Evolutionary conservation across 2,888 invertebrate species (phyloP).

Genomic region (Hylaea fasciaria): DNA sequence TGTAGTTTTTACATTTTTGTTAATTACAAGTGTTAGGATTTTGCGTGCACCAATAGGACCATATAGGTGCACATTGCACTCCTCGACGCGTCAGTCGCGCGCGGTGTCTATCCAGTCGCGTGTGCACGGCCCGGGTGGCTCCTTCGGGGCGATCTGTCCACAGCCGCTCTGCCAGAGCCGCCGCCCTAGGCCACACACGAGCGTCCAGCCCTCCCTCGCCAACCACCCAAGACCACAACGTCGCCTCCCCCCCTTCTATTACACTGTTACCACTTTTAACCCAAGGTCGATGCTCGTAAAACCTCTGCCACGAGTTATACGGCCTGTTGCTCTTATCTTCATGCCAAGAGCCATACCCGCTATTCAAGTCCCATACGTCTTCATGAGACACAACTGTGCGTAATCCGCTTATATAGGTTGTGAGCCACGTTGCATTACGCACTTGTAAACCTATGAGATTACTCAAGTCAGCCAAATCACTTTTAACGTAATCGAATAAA

Average conservation of each 20-base stretch:
- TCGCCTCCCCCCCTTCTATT: constrained; percentile 90
- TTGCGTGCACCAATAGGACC: constrained; percentile 90
- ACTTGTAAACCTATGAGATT: constrained; percentile 71
- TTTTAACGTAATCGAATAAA: constrained; percentile 57
- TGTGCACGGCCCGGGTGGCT: constrained; percentile 84
- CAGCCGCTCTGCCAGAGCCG: constrained; percentile 91
- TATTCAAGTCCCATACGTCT: constrained; percentile 93
- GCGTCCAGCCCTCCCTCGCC: constrained; percentile 88
- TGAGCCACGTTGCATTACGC: constrained; percentile 88
- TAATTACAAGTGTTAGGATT: constrained; percentile 87
- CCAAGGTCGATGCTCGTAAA: constrained; percentile 92
- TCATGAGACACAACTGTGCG: constrained; percentile 91
- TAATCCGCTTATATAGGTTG: constrained; percentile 80
- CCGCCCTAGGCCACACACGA: constrained; percentile 91
- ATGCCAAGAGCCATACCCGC: constrained; percentile 92
- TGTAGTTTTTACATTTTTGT: no score
- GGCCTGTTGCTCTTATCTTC: constrained; percentile 91
- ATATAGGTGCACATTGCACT: constrained; percentile 86
- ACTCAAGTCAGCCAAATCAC: constrained; percentile 57
- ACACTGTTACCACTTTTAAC: constrained; percentile 64
- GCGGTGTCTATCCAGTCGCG: constrained; percentile 86
- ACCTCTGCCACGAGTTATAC: constrained; percentile 93
- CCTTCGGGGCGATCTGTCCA: constrained; percentile 86
- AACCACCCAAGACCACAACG: constrained; percentile 91
- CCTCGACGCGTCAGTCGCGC: constrained; percentile 86